Base-by-base conservation (phyloP, 2,797 vertebrate species). In the Gastrophryne carolinensis region DNA sequence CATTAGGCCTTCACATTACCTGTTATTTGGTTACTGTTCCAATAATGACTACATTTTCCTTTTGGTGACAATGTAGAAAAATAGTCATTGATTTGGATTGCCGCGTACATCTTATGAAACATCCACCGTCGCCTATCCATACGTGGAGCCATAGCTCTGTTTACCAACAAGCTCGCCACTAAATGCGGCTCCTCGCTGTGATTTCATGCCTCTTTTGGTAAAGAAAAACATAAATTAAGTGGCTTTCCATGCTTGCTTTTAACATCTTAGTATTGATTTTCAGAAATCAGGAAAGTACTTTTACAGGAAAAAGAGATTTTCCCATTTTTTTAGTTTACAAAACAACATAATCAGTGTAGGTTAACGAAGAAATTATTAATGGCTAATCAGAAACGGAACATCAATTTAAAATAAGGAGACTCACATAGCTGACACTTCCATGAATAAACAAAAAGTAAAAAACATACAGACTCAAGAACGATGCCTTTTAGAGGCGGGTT, bases 191-290 rank as follows among this genome's bases (percentile, higher is more conserved):
- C 52, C 34, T 32, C 27, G 35, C 7, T 15, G 10, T 56, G 65
- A 54, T 68, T 68, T 54, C 23, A 54, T 30, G 32, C 17, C 13
- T 15, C 63, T 73, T 30, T 23, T 27, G 41, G 52, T 50, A 21
- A 54, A 35, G 39, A 68, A 67, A 53, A 35, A 30, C 15, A 10
- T 53, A 9, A 32, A 32, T 11, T 19, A 6, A 24, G 27, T 5
- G 11, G 44, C 23, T 21, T 35, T 50, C 17, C 15, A 30, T 30
- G 50, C 60, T 44, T 4, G 8, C 23, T 34, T 17, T 2, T 29
- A 32, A 53, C 13, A 73, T 64, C 47, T 53, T 47, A 30, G 15
- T 39, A 73, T 64, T 73, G 71, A 73, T 73, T 73, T 73, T 44
- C 19, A 32, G 9, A 24, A 37, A 26, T 9, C 10, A 21, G 26